Conservation (phyloP, 1,140 invertebrate species). For the Drosophila watanabei region DNA sequence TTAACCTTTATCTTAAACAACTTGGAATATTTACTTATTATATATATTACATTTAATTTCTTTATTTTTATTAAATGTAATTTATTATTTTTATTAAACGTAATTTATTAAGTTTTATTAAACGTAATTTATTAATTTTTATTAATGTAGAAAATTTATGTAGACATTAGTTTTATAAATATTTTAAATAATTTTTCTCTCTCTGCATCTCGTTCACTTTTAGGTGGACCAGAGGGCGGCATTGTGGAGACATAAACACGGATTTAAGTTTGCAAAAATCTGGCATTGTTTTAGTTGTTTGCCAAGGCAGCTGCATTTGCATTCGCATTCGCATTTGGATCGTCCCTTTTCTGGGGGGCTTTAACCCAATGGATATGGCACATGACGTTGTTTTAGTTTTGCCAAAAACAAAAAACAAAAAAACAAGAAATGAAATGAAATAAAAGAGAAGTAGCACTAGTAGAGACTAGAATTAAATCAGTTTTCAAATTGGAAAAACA, state of each 20-base stretch:
- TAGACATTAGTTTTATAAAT: neutral
- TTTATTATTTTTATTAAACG: too few relatives aligned
- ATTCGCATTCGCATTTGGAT: slow-evolving; percentile 30
- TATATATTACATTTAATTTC: too few relatives aligned
- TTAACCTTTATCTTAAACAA: too few relatives aligned
- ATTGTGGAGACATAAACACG: slow-evolving; percentile 50
- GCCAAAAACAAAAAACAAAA: neutral
- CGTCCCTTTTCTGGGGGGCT: slow-evolving; percentile 10
- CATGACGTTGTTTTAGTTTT: slow-evolving; percentile 22
- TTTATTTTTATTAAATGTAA: too few relatives aligned
- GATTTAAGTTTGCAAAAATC: slow-evolving; percentile 66
- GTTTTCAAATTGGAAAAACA: slow-evolving; percentile 6
- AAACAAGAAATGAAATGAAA: neutral
- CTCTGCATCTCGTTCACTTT: slow-evolving; percentile 7
- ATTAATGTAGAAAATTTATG: too few relatives aligned
- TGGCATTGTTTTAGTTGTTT: slow-evolving; percentile 57
- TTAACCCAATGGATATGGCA: slow-evolving; percentile 29
- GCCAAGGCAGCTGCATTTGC: slow-evolving; percentile 45
- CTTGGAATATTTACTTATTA: neutral
- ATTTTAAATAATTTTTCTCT: neutral
- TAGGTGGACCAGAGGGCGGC: slow-evolving; percentile 13
- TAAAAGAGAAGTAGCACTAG: neutral
- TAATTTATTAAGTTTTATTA: too few relatives aligned
- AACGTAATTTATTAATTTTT: too few relatives aligned
- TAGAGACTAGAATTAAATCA: slow-evolving; percentile 14